Evolutionary conservation across 2,888 invertebrate genomes (phyloP).

Genomic region (Drosophila limbata): DNA sequence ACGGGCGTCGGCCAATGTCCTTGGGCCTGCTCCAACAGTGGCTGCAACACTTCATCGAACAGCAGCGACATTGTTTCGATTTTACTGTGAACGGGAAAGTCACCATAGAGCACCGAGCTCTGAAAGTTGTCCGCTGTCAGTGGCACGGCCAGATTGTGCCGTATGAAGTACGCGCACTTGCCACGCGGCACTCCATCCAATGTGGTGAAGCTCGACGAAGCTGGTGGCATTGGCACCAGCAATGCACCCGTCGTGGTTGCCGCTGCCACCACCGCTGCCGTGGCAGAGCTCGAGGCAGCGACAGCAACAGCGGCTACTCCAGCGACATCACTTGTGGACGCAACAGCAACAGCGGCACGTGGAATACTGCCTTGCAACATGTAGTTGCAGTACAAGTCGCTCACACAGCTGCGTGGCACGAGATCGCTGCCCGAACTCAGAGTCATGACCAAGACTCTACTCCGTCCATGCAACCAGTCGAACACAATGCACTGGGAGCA

Average conservation of each 20-base stretch:
- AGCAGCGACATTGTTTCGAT: constrained; percentile 90
- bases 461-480: constrained; percentile 84
- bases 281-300: constrained; percentile 43
- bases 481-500: constrained; percentile 83
- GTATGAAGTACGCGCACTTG: constrained; percentile 87
- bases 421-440: constrained; percentile 86
- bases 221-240: constrained; percentile 77
- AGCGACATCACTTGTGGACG: constrained; percentile 23
- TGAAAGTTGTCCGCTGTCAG: constrained; percentile 84
- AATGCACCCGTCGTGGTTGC: constrained; percentile 65
- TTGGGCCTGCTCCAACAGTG: constrained; percentile 90
- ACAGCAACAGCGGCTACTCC: neutral
- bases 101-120: constrained; percentile 88
- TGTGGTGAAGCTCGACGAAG: constrained; percentile 83
- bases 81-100: constrained; percentile 89
- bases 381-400: constrained; percentile 83
- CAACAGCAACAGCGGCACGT: constrained; percentile 31
- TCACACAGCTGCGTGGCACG: constrained; percentile 84
- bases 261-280: constrained; percentile 66
- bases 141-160: constrained; percentile 56
- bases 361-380: constrained; percentile 42
- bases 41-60: constrained; percentile 91
- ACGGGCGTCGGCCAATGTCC: constrained; percentile 90
- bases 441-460: constrained; percentile 84
- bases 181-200: constrained; percentile 84